Evolutionary conservation across 2,113 vertebrate species (phyloP).

Genomic region (Eidolon helvum): DNA sequence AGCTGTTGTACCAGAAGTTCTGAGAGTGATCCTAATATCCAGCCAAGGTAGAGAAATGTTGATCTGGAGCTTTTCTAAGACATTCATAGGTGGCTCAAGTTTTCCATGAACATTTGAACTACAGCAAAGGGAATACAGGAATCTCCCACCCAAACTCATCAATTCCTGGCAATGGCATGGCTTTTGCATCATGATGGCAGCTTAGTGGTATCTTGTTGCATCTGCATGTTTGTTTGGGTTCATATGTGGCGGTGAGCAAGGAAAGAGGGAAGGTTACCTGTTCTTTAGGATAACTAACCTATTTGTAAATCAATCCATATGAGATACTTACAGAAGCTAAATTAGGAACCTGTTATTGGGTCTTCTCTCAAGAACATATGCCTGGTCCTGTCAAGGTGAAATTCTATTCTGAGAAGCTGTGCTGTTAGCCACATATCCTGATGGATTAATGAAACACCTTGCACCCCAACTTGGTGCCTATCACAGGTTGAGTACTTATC

Average conservation of each 20-base stretch:
- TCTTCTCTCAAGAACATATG: background rate
- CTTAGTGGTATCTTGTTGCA: background rate
- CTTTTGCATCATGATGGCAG: background rate
- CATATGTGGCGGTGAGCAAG: background rate
- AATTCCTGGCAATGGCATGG: background rate
- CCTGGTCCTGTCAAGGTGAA: background rate
- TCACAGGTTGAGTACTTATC: background rate
- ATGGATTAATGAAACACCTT: background rate
- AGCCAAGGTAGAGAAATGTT: background rate
- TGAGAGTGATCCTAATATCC: background rate
- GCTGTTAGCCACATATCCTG: background rate
- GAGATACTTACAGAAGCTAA: background rate
- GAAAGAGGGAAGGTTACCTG: background rate
- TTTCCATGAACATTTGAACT: background rate
- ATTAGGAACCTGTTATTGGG: background rate
- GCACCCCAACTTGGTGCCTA: background rate
- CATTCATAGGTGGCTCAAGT: background rate
- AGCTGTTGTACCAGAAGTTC: background rate
- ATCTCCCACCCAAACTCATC: background rate
- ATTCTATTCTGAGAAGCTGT: background rate
- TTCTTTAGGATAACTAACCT: background rate
- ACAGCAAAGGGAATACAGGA: background rate
- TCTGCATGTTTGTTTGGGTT: background rate
- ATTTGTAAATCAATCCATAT: background rate
- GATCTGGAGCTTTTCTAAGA: background rate